Evolutionary conservation across 2,113 vertebrate genomes (phyloP).

Genomic region (Dendrocopos noguchii): DNA sequence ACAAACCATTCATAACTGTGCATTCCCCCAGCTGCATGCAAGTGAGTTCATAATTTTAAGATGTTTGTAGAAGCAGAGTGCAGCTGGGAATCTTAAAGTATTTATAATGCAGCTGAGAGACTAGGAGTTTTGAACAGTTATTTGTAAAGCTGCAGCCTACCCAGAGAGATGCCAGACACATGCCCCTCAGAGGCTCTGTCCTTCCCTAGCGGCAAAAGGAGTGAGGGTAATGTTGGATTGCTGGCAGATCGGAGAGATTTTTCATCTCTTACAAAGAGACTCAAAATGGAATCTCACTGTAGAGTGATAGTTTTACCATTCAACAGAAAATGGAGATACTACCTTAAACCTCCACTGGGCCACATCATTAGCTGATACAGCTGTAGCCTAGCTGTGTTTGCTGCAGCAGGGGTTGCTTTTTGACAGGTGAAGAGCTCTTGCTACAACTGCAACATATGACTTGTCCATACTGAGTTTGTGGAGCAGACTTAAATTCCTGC

Average conservation of each 20-base stretch:
- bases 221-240: fast-evolving
- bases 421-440: not conserved
- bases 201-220: not conserved
- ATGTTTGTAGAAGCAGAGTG: slow-evolving; percentile 27
- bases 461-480: not conserved
- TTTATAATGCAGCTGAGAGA: slow-evolving; percentile 9
- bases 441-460: not conserved
- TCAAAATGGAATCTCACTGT: not conserved
- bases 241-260: not conserved
- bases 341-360: not conserved
- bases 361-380: not conserved
- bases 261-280: not conserved
- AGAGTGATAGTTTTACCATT: not conserved
- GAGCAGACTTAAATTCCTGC: not conserved
- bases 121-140: not conserved
- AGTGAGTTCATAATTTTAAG: slow-evolving; percentile 22
- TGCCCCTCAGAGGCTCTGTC: not conserved
- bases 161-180: not conserved
- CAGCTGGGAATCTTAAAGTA: slow-evolving; percentile 41
- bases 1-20: not conserved
- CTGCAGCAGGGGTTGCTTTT: not conserved
- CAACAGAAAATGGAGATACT: not conserved
- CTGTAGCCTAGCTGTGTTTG: not conserved
- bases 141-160: slow-evolving; percentile 26
- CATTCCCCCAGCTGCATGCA: slow-evolving; percentile 14